Evolutionary conservation across 2,888 invertebrate genomes (phyloP), one percentile per base, ranked within the genome.

Genomic region (Drosophila pseudotakahashii): DNA sequence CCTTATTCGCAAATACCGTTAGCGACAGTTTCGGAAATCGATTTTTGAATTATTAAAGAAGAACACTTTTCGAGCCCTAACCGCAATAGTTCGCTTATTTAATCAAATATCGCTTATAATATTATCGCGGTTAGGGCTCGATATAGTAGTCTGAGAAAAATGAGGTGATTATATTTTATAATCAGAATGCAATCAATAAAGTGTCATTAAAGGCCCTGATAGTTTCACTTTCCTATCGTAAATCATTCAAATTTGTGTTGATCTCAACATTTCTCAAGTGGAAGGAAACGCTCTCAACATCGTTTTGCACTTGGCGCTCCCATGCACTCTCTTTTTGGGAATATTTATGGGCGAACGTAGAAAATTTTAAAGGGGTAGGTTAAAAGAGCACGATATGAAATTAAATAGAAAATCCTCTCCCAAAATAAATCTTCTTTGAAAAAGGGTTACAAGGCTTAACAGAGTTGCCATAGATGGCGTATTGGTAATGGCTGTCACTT

Each of bases 261-360:
- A 13, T 32, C 34, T 26, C 7, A 3, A 26, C 7, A 60, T 16
- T 30, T 61, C 7, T 62, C 63, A 61, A 61, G 61, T 62, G 45
- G 44, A 9, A 7, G 14, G 14, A 11, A 14, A 1, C 9, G 2
- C 34, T 23, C 7, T 50, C 11, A 16, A 60, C 60, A 60, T 32
- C 7, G 3, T 19, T 61, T 45, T 26, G 36, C 44, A 61, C 62
- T 61, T n/a, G n/a, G n/a, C n/a, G n/a, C n/a, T 9, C n/a, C 9
- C 26, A 44, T 1, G 37, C 36, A 6, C 6, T 14, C 4, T 39
- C n/a, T 39, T 3, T 39, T 39, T 14, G 14, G 14, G 16, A 14
- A 3, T 9, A 30, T 36, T 26, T 9, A 34, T 7, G 16, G 14
- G n/a, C 9, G 2, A 16, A n/a, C 4, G 13, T 4, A n/a, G 3